Evolutionary conservation across 1,140 invertebrate species (phyloP).

Genomic region (Pristionchus pacificus): DNA sequence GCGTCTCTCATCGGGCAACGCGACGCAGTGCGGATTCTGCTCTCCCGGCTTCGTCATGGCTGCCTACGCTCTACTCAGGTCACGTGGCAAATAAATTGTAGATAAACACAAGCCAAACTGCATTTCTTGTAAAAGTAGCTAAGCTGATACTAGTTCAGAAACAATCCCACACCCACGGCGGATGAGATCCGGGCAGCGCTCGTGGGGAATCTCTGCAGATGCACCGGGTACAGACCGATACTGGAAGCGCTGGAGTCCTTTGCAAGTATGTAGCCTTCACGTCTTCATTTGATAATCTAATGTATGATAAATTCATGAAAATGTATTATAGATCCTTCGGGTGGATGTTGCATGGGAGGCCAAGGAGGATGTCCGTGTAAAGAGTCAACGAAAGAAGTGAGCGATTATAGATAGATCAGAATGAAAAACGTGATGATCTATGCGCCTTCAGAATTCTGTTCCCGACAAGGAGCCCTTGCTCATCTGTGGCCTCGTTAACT

Average conservation of each 20-base stretch:
- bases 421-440: no score
- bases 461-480: neutral
- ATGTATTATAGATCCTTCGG: no score
- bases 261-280: neutral
- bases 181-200: slow-evolving; percentile 37
- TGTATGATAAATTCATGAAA: no score
- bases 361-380: neutral
- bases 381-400: no score
- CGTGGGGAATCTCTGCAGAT: slow-evolving; percentile 41
- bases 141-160: no score
- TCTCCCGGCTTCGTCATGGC: no score
- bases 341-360: slow-evolving; percentile 32
- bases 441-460: no score
- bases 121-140: no score
- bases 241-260: slow-evolving; percentile 37
- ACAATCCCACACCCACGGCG: slow-evolving; percentile 31
- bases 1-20: slow-evolving; percentile 69
- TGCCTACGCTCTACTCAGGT: slow-evolving; percentile 65
- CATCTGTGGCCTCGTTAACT: neutral
- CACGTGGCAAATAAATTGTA: no score
- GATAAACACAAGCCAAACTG: no score
- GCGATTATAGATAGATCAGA: no score
- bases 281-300: no score
- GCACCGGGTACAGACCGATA: slow-evolving; percentile 45
- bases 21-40: slow-evolving; percentile 77